Base-by-base conservation (phyloP, 2,888 invertebrate genomes). In the Alviniconcha strummeri region DNA sequence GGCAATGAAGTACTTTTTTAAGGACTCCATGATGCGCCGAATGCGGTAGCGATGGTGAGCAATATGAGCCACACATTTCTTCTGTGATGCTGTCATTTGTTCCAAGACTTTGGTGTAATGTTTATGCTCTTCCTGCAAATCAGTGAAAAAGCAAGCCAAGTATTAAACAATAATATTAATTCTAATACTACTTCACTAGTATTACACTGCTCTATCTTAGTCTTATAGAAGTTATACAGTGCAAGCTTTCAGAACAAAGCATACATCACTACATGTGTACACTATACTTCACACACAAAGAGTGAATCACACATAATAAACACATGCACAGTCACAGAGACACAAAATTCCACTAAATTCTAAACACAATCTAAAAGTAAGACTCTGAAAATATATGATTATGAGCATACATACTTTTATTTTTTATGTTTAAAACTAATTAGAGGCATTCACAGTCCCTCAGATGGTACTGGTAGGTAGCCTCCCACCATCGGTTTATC, bases 31-130 rank as follows among this genome's bases (percentile, higher is more conserved):
- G 91, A 99, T 97, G 92, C 97, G 95, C 72, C 96, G 96, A 94
- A 98, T 96, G 86, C 98, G 96, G 94, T 99, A 98, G 90, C 96
- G 96, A 93, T 99, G 98, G 94, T 99, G 98, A 89, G 96, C 96
- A 88, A 99, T 96, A 91, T 97, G 97, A 93, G 97, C 97, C 90
- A 97, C 94, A 94, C 98, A 98, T 95, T 97, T 91, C 80, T 93
- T 92, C 89, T 98, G 98, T 76, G 97, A 95, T 88, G 96, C 96
- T 80, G 96, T 96, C 64, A 98, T 95, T 93, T 97, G 96, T 90
- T 98, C 97, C 88, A 99, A 95, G 93, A 97, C 96, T 84, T 96
- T 95, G 82, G 96, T 95, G 94, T 98, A 98, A 86, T 96, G 96
- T 91, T 96, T 96, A 94, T 98, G 98, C 79, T 96, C 94, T 77